These are phyloP conservation scores for Heliconius aoede DNA, from an alignment of 2,888 invertebrate species.

Conservation along the genomic window DNA sequence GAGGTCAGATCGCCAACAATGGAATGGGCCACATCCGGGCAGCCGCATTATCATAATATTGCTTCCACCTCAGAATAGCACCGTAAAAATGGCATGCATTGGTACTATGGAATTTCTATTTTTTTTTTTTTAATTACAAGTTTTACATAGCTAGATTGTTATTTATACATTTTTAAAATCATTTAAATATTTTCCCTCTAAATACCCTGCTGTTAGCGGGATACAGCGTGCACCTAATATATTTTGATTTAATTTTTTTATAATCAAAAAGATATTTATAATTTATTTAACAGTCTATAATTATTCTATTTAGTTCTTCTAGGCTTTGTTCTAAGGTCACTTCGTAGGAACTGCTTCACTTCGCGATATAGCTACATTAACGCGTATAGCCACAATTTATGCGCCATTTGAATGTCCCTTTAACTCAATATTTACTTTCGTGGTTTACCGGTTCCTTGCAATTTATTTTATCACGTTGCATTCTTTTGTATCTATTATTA, in stretches of 20 bases:
- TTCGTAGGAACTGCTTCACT: conserved; percentile 34
- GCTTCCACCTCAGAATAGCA: conserved; percentile 71
- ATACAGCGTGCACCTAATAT: no score
- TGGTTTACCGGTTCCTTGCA: conserved; percentile 11
- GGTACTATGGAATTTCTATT: background rate
- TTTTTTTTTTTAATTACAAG: background rate
- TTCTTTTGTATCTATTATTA: conserved; percentile 4
- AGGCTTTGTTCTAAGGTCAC: background rate
- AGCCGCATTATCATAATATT: conserved; percentile 77
- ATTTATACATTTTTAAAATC: no score
- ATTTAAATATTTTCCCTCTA: no score
- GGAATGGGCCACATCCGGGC: conserved; percentile 81
- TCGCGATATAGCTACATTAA: conserved; percentile 25
- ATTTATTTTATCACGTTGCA: conserved; percentile 8
- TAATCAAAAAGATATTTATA: background rate
- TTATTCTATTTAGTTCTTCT: background rate
- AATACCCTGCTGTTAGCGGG: no score
- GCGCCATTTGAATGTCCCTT: conserved; percentile 34
- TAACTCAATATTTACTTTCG: conserved; percentile 37
- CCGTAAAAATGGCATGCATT: conserved; percentile 14
- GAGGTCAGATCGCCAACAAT: conserved; percentile 82
- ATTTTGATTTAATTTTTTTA: background rate
- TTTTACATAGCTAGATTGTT: background rate
- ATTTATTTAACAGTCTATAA: background rate
- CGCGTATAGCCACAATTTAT: conserved; percentile 35